Conservation (phyloP, 2,113 vertebrate genomes). For the Nothoprocta perdicaria region DNA sequence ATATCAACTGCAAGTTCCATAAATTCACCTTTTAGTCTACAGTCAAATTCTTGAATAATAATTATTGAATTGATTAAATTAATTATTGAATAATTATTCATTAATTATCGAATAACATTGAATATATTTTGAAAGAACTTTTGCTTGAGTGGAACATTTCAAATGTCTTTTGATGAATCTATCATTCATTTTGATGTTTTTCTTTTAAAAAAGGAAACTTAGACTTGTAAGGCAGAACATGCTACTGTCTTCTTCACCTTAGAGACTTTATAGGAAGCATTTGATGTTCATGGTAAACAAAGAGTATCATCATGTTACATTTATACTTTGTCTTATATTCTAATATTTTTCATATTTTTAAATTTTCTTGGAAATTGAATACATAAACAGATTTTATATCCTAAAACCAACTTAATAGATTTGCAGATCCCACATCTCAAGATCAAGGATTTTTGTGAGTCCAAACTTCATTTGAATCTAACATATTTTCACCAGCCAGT, state of each 20-base stretch:
- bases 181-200: not conserved
- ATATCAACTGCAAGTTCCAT: not conserved
- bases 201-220: not conserved
- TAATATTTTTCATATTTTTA: not conserved
- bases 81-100: not conserved
- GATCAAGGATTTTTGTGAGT: not conserved
- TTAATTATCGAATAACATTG: not conserved
- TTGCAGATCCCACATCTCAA: not conserved
- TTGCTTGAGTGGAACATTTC: not conserved
- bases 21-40: not conserved
- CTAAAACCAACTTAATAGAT: not conserved
- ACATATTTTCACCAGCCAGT: not conserved
- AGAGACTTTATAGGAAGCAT: not conserved
- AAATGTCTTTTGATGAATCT: not conserved
- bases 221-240: not conserved
- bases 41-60: not conserved
- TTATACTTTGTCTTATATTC: not conserved
- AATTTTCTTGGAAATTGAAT: not conserved
- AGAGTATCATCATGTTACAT: not conserved
- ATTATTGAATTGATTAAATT: not conserved
- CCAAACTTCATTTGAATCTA: not conserved
- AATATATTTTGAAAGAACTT: not conserved
- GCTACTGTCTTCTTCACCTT: not conserved
- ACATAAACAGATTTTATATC: not conserved
- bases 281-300: not conserved